A percentile compares a stretch with the other conserved stretches of the same genome.
Conservation (phyloP, 2,797 vertebrate genomes). For the Ceyx erithaca region DNA sequence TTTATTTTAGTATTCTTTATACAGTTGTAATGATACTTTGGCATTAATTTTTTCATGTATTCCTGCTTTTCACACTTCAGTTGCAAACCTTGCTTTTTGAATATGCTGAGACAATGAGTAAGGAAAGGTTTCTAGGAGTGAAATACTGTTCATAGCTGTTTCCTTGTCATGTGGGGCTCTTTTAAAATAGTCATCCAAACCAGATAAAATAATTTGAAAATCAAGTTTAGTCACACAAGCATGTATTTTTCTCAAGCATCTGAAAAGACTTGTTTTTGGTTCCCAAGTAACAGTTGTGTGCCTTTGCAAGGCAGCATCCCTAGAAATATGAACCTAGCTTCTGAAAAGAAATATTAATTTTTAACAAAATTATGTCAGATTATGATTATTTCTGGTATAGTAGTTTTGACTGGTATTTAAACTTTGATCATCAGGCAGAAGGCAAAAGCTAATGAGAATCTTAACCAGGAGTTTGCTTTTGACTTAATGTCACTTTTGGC, state of each 20-base stretch:
- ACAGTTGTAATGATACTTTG: neutral
- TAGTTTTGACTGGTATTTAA: neutral
- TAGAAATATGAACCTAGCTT: neutral
- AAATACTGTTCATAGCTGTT: neutral
- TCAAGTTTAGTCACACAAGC: no score
- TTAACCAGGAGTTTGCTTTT: neutral
- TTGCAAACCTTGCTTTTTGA: neutral
- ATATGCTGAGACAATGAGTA: neutral
- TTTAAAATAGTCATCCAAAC: neutral
- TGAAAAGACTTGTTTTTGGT: neutral
- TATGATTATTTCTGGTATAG: neutral
- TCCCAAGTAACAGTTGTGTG: neutral
- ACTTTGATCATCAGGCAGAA: neutral
- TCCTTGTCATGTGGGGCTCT: neutral
- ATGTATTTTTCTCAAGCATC: neutral
- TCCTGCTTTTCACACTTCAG: neutral
- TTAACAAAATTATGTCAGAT: neutral
- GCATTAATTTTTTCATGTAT: neutral
- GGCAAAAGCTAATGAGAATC: neutral
- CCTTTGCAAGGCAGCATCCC: neutral
- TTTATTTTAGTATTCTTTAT: neutral
- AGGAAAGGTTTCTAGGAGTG: neutral
- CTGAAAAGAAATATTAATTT: neutral
- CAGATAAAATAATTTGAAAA: neutral
- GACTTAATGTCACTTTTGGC: neutral